These are phyloP conservation scores for Mesorhabditis spiculigera DNA, from an alignment of 2,888 invertebrate genomes.

Conservation along the genomic window DNA sequence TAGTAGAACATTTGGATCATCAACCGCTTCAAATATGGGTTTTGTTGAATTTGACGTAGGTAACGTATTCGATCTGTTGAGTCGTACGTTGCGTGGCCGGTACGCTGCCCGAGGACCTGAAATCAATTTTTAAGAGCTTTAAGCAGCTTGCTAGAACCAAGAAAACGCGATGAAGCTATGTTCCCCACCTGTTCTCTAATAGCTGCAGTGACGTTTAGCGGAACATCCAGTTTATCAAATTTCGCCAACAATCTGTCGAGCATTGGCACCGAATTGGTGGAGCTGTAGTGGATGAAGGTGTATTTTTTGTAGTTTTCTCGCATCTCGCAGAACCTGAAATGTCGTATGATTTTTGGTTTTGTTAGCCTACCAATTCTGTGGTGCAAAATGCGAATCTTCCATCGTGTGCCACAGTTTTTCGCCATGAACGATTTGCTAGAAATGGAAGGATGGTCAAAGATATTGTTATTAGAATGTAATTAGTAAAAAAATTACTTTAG, in stretches of 20 bases:
- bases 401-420: background rate
- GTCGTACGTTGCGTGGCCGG: background rate
- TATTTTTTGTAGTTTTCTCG: background rate
- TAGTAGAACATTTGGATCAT: background rate
- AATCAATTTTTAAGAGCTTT: background rate
- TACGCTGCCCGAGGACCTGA: background rate
- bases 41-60: background rate
- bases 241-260: background rate
- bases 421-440: background rate
- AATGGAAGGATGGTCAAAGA: background rate
- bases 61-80: background rate
- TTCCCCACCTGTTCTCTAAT: background rate
- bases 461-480: background rate
- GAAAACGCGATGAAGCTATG: too few species aligned
- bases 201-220: background rate
- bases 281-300: constrained; percentile 4
- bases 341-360: background rate
- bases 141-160: too few species aligned
- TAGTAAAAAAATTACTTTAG: background rate
- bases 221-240: background rate
- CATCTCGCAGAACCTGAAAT: constrained; percentile 4
- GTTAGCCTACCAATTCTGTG: constrained; percentile 6
- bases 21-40: background rate
- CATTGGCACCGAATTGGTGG: background rate
- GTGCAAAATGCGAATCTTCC: constrained; percentile 6